Conservation (phyloP, 2,797 vertebrate species). For the Chromobotia macracanthus region DNA sequence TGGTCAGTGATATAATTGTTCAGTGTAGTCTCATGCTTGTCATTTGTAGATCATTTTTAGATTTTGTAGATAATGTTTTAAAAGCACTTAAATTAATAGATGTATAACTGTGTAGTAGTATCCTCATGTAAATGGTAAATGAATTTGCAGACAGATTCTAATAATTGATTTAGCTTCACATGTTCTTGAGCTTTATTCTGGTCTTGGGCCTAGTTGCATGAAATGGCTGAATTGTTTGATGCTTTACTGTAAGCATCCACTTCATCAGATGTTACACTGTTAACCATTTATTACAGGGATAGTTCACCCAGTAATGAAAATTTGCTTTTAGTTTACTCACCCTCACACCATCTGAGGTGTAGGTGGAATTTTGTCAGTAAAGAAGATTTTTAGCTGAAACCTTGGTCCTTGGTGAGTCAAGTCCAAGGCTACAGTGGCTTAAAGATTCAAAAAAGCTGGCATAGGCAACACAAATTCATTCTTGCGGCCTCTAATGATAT, state of each 20-base stretch:
- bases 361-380: no score
- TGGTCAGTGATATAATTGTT: conserved; percentile 41
- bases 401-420: no score
- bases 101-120: conserved; percentile 9
- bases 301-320: no score
- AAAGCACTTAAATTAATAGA: conserved; percentile 2
- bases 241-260: background rate
- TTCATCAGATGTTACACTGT: background rate
- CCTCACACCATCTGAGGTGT: no score
- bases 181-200: conserved; percentile 53
- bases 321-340: no score
- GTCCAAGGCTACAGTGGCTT: no score
- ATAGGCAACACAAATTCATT: no score
- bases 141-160: background rate
- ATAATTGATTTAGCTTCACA: conserved; percentile 47
- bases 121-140: background rate
- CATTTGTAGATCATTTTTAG: conserved; percentile 8
- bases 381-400: no score
- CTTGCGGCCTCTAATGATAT: no score
- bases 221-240: background rate
- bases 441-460: no score
- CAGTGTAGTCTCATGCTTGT: conserved; percentile 49
- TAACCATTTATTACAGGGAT: background rate
- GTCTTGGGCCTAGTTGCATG: conserved; percentile 61
- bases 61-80: background rate